These are phyloP conservation scores for Hippasteria phrygiana DNA, from an alignment of 53 echinoderm and acorn worm species.

Conservation along the genomic window DNA sequence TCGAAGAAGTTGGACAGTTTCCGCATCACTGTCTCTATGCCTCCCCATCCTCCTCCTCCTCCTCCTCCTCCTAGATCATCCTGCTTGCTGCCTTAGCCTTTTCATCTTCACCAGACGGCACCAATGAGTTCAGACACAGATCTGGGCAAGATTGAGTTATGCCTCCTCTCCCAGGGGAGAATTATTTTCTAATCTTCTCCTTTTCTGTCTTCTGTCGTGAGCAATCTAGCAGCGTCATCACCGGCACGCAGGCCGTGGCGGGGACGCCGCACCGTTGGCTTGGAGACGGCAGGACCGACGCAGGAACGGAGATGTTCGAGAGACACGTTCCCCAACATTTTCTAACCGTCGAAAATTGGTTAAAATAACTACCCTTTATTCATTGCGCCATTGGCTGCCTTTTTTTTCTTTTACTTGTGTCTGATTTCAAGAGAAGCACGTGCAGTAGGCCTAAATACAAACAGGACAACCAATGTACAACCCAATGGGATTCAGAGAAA, in stretches of 20 bases:
- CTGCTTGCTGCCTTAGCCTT: not conserved
- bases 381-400: slow-evolving; percentile 20
- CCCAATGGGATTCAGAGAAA: not conserved
- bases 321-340: slow-evolving; percentile 21
- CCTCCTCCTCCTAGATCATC: not conserved
- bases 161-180: slow-evolving; percentile 52
- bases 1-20: not conserved
- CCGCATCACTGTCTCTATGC: not conserved
- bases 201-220: slow-evolving; percentile 44
- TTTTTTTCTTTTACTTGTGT: not conserved
- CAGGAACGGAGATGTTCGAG: not conserved
- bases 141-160: slow-evolving; percentile 70
- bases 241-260: not conserved
- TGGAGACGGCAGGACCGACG: slow-evolving; percentile 1
- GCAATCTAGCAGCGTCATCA: slow-evolving; percentile 10
- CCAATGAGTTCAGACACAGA: slow-evolving; percentile 58
- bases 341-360: slow-evolving; percentile 1
- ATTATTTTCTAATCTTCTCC: slow-evolving; percentile 68
- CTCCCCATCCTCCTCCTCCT: not conserved
- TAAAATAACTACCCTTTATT: slow-evolving; percentile 30
- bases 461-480: not conserved
- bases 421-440: slow-evolving; percentile 26
- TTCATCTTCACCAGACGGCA: slow-evolving; percentile 24
- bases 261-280: not conserved
- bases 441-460: too few relatives aligned